Base-by-base conservation (phyloP, 2,113 vertebrate species). In the Triplophysa rosa region DNA sequence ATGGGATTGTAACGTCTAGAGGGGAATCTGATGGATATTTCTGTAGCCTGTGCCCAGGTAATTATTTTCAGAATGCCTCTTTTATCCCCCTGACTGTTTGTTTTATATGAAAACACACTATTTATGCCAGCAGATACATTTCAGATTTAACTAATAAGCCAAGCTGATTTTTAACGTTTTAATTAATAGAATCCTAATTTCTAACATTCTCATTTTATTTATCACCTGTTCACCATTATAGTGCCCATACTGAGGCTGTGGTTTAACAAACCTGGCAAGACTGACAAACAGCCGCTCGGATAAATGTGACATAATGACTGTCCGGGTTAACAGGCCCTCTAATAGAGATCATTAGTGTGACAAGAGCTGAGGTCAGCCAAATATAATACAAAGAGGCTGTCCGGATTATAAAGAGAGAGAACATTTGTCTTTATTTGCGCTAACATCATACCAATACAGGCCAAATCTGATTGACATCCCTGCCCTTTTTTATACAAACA, bases 301-400 rank as follows among this genome's bases (percentile, higher is more conserved):
- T 96, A 95, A 96, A 95, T 95, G 92, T 89, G 88, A 88, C 87
- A 93, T 96, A 98, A 98, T 97, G 97, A 95, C 92, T 92, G 91
- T 89, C 91, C 92, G 94, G 93, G 92, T 95, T 96, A 95, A 93
- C 93, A 94, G 92, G 92, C 91, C 91, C 92, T 90, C 89, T 90
- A 92, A 95, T 95, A 93, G 93, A 93, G 95, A 96, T 95, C 95
- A 95, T 96, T 94, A 95, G 94, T 92, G 91, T 88, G 92, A 92
- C 91, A 90, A 89, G 93, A 93, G 89, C 92, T 94, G 95, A 97
- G 95, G 93, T 97, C 92, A 54, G 21, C 63, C 91, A 92, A 95
- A 95, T 95, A 94, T 11, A 94, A 92, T 94, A 93, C 92, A 91
- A 92, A 84, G 86, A 79, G 68, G 76, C 84, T 77, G 61, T 13